Evolutionary conservation across 2,888 invertebrate species (phyloP).

Genomic region (Shargacucullia verbasci): DNA sequence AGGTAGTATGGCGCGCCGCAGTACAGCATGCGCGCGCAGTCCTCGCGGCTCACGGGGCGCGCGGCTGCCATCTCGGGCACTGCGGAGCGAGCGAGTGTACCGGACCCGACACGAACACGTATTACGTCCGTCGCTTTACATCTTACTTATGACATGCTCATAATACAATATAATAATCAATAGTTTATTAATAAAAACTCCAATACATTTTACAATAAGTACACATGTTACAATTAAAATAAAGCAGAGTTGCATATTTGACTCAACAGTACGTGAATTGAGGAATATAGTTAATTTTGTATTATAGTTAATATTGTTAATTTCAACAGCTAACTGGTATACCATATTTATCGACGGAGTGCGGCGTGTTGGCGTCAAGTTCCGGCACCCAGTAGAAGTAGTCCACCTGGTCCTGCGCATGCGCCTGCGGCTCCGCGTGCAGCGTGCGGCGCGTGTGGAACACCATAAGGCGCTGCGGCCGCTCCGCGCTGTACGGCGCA

Average conservation of each 20-base stretch:
- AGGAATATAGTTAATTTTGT: too few relatives aligned
- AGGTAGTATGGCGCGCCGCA: conserved; percentile 95
- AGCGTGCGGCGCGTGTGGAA: conserved; percentile 90
- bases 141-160: too few relatives aligned
- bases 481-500: conserved; percentile 90
- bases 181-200: too few relatives aligned
- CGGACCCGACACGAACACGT: too few relatives aligned
- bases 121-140: too few relatives aligned
- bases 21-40: conserved; percentile 91
- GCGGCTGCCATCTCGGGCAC: conserved; percentile 77
- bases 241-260: too few relatives aligned
- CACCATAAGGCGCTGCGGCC: conserved; percentile 93
- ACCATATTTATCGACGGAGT: conserved; percentile 66
- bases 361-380: conserved; percentile 93
- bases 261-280: too few relatives aligned
- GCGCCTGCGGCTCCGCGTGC: conserved; percentile 81
- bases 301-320: too few relatives aligned
- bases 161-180: too few relatives aligned
- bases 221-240: too few relatives aligned
- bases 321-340: conserved; percentile 1
- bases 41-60: conserved; percentile 86
- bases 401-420: conserved; percentile 56
- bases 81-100: conserved; percentile 13
- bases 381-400: conserved; percentile 92
- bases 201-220: too few relatives aligned